A percentile compares a stretch with the other conserved stretches of the same genome.
phyloP scores from a whole-genome alignment of 1,140 invertebrate genomes.

The Orius laevigatus region DNA sequence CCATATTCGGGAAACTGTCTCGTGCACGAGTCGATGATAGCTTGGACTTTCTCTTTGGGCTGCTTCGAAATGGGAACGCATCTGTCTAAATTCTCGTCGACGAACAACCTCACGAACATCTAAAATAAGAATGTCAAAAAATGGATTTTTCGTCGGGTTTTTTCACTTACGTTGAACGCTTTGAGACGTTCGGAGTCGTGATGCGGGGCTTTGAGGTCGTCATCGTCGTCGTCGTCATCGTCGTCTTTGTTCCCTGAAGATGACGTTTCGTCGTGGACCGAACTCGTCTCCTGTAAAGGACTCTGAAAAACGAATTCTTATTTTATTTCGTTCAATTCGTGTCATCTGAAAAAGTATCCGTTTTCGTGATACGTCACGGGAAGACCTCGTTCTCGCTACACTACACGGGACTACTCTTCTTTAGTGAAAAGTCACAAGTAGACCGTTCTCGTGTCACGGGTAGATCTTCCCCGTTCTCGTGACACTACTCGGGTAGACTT shows the following conservation, averaged over 20 bases:
- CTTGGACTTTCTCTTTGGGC: slow-evolving; percentile 94
- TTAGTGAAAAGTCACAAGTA: not conserved
- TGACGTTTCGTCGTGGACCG: slow-evolving; percentile 75
- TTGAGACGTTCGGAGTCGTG: slow-evolving; percentile 91
- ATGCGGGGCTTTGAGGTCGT: slow-evolving; percentile 68
- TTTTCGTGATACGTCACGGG: too few relatives aligned
- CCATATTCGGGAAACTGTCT: slow-evolving; percentile 93
- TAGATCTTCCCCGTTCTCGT: too few relatives aligned
- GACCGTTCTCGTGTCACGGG: too few relatives aligned
- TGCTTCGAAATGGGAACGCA: slow-evolving; percentile 95
- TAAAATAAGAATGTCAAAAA: slow-evolving; percentile 28
- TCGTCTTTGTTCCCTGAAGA: slow-evolving; percentile 82
- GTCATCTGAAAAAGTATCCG: too few relatives aligned
- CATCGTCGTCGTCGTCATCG: slow-evolving; percentile 84
- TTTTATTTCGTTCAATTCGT: not conserved
- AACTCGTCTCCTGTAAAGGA: slow-evolving; percentile 45
- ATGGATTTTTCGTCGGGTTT: too few relatives aligned
- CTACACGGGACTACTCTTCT: not conserved
- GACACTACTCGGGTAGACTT: too few relatives aligned
- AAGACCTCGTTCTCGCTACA: too few relatives aligned
- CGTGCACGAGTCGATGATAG: slow-evolving; percentile 91
- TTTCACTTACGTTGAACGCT: slow-evolving; percentile 79
- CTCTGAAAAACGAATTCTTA: slow-evolving; percentile 31
- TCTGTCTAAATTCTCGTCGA: slow-evolving; percentile 90
- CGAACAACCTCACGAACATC: slow-evolving; percentile 95